Base-by-base conservation (phyloP, 1,140 invertebrate species). In the Leptopilina boulardi region DNA sequence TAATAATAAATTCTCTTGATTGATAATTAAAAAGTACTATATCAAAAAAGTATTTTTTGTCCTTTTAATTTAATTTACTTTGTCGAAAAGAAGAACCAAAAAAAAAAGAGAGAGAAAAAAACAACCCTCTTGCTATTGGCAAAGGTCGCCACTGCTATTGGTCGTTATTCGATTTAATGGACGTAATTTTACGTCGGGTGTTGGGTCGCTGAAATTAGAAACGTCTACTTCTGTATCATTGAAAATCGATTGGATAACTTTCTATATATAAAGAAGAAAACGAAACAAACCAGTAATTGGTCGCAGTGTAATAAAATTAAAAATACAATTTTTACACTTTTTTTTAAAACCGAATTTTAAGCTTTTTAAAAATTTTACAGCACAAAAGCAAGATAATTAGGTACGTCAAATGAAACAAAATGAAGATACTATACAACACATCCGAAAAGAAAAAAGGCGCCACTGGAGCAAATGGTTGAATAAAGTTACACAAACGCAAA, bases 201-300 rank as follows among this genome's bases (percentile, higher is more conserved):
- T 66, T n/a, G 59, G 59, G 26, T 66, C 59, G 73, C 56, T 73
- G 54, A 75, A 79, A 79, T 79, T 75, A 79, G 74, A 54, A 79
- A 59, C 77, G 70, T 79, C 71, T 56, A 79, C 74, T 75, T 73
- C 42, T 74, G 74, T 79, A 79, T 79, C 74, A 38, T 23, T 73
- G 47, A 71, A 73, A 76, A 76, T 71, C 78, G 73, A 80, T 80
- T 75, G 72, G 71, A 66, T n/a, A 30, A 11, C n/a, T n/a, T 8
- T 9, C 34, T 4, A 30, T 5, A 5, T 3, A 5, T 13, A 15
- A n/a, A 18, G 23, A 10, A 30, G 21, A 66, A 59, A 30, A 66
- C 59, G 13, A 66, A 66, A 66, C 23, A 30, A 23, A 66, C 5
- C 23, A 30, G 15, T 34, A 30, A n/a, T 66, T 11, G 23, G 0